phyloP scores from a whole-genome alignment of 2,113 vertebrate species.

The Tapirus terrestris region DNA sequence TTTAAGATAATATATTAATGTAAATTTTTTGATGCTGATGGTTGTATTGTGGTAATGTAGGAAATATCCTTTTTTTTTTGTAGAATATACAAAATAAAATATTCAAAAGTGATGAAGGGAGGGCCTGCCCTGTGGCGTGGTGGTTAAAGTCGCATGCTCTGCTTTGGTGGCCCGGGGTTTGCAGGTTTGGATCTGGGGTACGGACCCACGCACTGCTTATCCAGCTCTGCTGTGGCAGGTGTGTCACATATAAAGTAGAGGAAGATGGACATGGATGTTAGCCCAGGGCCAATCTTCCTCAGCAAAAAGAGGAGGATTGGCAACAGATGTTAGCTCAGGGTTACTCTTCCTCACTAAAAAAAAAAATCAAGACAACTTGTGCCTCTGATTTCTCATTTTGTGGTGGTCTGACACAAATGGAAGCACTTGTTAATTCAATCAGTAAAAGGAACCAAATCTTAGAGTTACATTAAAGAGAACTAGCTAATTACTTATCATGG shows the following conservation, averaged over 20 bases:
- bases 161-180: too few relatives aligned
- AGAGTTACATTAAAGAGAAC: conserved; percentile 6
- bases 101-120: neutral
- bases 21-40: neutral
- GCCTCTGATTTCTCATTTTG: neutral
- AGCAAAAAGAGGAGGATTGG: too few relatives aligned
- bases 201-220: too few relatives aligned
- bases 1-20: neutral
- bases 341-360: too few relatives aligned
- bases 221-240: too few relatives aligned
- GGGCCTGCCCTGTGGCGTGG: too few relatives aligned
- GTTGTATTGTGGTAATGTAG: neutral
- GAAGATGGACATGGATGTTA: too few relatives aligned
- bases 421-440: neutral
- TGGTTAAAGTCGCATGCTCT: too few relatives aligned
- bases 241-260: too few relatives aligned
- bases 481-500: conserved; percentile 22
- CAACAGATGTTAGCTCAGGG: too few relatives aligned
- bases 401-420: neutral
- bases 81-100: neutral
- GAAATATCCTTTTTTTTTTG: neutral
- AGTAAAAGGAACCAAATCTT: neutral
- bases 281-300: too few relatives aligned
- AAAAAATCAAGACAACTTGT: neutral
- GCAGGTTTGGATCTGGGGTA: too few relatives aligned